Conservation (phyloP, 2,113 vertebrate genomes). For the Ceyx margarethae region DNA sequence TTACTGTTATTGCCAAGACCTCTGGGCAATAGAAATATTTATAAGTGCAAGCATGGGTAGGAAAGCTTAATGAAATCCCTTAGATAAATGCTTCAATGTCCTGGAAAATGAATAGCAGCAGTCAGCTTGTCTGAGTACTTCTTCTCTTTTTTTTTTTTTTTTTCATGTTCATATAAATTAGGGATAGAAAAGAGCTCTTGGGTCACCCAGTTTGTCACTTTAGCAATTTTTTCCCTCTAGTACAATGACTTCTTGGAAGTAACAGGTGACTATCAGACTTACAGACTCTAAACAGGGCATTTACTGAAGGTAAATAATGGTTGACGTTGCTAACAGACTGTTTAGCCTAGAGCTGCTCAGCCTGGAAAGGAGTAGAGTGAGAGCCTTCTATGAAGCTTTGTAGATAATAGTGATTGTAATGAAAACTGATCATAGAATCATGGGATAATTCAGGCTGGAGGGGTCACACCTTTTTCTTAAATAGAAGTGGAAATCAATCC, state of each 20-base stretch:
- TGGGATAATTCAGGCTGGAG: background rate
- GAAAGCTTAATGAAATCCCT: constrained; percentile 41
- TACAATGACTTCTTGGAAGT: background rate
- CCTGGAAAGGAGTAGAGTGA: background rate
- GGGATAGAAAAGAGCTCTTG: background rate
- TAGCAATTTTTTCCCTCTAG: background rate
- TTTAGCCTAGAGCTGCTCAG: background rate
- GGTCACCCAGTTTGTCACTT: background rate
- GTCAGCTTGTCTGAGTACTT: background rate
- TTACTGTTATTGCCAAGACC: constrained; percentile 41
- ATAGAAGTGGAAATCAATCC: background rate
- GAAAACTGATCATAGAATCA: background rate
- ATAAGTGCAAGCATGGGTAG: constrained; percentile 2
- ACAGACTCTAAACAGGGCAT: background rate
- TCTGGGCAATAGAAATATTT: constrained; percentile 55
- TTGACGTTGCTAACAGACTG: background rate
- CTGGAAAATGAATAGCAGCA: background rate
- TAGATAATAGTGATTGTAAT: background rate
- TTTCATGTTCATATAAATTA: background rate
- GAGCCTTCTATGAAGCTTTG: background rate
- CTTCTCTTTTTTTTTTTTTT: background rate
- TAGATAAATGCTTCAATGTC: constrained; percentile 32
- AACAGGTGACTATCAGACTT: background rate
- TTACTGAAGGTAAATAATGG: background rate
- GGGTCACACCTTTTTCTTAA: constrained; percentile 11